Percentiles rank a stretch among this genome's conserved stretches.
Conservation (phyloP, 2,113 vertebrate species). For the Malurus melanocephalus region DNA sequence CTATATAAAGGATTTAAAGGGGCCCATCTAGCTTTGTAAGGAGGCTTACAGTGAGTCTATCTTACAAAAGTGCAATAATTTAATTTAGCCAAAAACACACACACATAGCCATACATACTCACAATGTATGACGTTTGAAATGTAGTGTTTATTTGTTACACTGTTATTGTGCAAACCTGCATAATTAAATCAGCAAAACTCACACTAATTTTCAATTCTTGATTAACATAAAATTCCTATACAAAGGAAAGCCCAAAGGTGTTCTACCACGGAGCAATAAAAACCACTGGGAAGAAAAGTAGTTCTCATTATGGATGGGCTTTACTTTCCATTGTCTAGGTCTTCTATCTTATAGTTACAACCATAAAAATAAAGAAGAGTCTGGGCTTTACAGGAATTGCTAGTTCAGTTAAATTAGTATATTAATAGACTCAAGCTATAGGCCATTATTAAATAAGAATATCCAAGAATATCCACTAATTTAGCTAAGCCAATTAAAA, state of each 20-base stretch:
- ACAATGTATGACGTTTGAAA: not conserved
- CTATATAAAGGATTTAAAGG: not conserved
- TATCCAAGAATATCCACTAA: not conserved
- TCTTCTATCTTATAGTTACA: not conserved
- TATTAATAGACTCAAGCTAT: not conserved
- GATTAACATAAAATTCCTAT: not conserved
- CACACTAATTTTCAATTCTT: not conserved
- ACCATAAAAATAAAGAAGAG: not conserved
- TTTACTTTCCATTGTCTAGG: not conserved
- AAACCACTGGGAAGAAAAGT: not conserved
- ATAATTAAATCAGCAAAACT: not conserved
- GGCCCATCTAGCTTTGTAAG: not conserved
- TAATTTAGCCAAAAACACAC: not conserved
- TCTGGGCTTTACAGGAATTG: not conserved
- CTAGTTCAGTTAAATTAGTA: not conserved
- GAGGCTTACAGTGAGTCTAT: not conserved
- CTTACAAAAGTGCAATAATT: not conserved
- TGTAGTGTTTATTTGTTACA: not conserved
- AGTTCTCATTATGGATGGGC: no score
- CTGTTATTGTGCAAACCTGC: not conserved
- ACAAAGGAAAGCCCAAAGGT: not conserved
- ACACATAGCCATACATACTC: not conserved
- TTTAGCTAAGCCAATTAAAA: conserved; percentile 23
- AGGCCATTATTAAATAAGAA: conserved; percentile 16
- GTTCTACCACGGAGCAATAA: not conserved